Evolutionary conservation across 2,888 invertebrate genomes (phyloP).

Genomic region (Sipha maydis): DNA sequence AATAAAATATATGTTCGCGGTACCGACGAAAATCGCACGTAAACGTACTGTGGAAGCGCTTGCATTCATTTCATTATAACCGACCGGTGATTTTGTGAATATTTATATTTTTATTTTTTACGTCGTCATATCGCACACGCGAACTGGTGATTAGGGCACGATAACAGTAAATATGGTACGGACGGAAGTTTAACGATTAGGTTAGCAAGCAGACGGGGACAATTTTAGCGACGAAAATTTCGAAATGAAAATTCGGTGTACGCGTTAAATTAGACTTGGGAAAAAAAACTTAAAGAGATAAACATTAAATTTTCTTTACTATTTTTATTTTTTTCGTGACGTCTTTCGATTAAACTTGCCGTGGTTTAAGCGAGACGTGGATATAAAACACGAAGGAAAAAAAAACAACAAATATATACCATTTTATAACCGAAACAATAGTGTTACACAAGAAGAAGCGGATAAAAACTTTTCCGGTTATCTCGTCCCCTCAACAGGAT

Average conservation of each 20-base stretch:
- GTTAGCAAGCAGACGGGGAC: neutral
- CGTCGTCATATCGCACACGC: no score
- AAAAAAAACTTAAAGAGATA: conserved; percentile 8
- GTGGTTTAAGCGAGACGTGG: conserved; percentile 36
- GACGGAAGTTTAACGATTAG: neutral
- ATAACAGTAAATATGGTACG: neutral
- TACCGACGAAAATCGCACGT: no score
- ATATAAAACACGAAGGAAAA: conserved; percentile 6
- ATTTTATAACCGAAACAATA: conserved; percentile 57
- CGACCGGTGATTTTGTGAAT: no score
- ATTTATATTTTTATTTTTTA: no score
- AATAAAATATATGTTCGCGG: no score
- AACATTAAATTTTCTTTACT: conserved; percentile 31
- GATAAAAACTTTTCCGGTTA: conserved; percentile 57
- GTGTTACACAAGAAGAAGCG: conserved; percentile 8
- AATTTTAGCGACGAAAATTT: neutral
- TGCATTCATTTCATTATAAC: no score
- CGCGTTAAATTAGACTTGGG: neutral
- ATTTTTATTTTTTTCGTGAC: conserved; percentile 5
- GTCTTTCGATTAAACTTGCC: conserved; percentile 51
- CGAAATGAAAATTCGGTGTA: neutral
- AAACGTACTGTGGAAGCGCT: no score
- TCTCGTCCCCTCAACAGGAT: conserved; percentile 32
- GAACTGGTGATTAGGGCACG: neutral
- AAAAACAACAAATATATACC: conserved; percentile 37